Conservation (phyloP, 1,140 invertebrate genomes). For the Tetragonula clypearis region DNA sequence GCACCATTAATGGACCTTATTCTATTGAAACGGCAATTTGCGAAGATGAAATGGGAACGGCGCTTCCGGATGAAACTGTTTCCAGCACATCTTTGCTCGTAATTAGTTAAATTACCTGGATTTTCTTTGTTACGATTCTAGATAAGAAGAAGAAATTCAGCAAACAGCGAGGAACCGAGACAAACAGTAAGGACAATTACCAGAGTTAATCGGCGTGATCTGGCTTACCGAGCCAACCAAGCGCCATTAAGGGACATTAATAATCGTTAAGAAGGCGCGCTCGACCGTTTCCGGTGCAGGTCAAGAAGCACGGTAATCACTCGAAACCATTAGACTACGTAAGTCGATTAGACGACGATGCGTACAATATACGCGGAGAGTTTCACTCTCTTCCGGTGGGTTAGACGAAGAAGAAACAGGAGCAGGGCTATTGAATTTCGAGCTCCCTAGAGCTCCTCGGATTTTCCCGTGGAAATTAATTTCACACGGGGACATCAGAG, state of each 20-base stretch:
- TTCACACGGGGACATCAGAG: not conserved
- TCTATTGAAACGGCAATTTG: not conserved
- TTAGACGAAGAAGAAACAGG: not conserved
- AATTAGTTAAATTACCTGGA: not conserved
- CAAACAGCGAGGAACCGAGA: not conserved
- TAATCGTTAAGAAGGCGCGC: constrained; percentile 30
- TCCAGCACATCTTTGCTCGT: too few species aligned
- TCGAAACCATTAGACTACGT: constrained; percentile 44
- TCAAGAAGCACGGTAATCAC: constrained; percentile 33
- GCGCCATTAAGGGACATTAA: constrained; percentile 44
- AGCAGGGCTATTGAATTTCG: constrained; percentile 20
- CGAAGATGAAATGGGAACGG: not conserved
- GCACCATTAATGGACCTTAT: not conserved
- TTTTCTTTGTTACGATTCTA: not conserved
- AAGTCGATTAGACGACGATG: constrained; percentile 41
- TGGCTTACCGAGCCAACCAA: not conserved
- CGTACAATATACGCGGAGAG: constrained; percentile 18
- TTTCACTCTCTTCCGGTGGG: not conserved
- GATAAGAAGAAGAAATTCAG: not conserved
- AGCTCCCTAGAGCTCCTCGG: not conserved
- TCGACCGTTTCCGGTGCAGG: constrained; percentile 30
- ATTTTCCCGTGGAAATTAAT: constrained; percentile 34
- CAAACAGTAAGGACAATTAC: constrained; percentile 22
- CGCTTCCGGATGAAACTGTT: not conserved
- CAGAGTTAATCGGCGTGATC: constrained; percentile 23